phyloP scores from a whole-genome alignment of 2,888 invertebrate species.

The Cactoblastis cactorum region DNA sequence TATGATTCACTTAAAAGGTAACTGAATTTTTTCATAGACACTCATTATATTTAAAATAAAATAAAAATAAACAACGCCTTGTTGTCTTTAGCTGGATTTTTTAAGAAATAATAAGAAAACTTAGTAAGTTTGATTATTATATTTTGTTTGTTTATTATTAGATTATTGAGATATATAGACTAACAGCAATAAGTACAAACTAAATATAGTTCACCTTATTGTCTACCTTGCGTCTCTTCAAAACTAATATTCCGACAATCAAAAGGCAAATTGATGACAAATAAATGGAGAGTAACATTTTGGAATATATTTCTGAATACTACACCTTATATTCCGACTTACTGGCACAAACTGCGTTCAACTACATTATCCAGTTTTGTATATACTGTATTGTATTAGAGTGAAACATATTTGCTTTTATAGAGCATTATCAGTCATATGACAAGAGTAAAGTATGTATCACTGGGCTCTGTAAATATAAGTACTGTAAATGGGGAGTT shows the following conservation, averaged over 20 bases:
- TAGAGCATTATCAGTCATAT: slow-evolving; percentile 15
- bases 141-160: no score
- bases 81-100: no score
- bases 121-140: no score
- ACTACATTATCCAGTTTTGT: background rate
- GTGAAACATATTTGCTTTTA: slow-evolving; percentile 5
- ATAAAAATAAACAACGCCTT: no score
- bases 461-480: background rate
- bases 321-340: background rate
- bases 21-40: no score
- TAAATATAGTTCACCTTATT: slow-evolving; percentile 34
- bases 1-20: no score
- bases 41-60: no score
- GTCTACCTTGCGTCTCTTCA: slow-evolving; percentile 42
- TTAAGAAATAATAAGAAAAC: no score
- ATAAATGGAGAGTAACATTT: slow-evolving; percentile 52
- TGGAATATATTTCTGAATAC: background rate
- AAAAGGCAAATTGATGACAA: slow-evolving; percentile 48
- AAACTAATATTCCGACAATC: slow-evolving; percentile 42
- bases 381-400: slow-evolving; percentile 2
- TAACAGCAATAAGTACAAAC: background rate
- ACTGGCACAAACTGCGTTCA: slow-evolving; percentile 1
- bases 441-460: slow-evolving; percentile 14
- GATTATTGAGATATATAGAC: background rate
- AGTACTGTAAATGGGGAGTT: background rate